Evolutionary conservation across 2,113 vertebrate species (phyloP).

Genomic region (Rousettus leschenaultii): DNA sequence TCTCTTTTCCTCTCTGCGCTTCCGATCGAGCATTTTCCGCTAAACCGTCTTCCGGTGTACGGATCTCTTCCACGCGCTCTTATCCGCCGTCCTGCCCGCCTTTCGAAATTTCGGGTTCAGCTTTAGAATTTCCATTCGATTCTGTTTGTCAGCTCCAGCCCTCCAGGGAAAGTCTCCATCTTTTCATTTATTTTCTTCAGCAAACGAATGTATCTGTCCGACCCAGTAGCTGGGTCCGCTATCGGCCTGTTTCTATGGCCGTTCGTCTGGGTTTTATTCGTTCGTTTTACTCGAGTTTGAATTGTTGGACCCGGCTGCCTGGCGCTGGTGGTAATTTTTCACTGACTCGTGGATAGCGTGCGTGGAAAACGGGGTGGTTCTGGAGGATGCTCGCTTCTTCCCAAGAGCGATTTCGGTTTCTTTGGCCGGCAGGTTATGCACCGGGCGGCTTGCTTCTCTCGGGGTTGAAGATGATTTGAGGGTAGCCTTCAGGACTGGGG

Average conservation of each 20-base stretch:
- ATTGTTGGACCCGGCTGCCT: not conserved
- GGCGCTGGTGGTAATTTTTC: not conserved
- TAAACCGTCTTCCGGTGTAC: not conserved
- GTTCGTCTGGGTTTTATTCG: not conserved
- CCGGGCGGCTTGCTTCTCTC: not conserved
- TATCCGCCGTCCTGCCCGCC: not conserved
- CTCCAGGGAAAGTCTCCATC: not conserved
- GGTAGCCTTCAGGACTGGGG: not conserved
- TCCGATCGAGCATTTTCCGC: not conserved
- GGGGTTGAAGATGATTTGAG: not conserved
- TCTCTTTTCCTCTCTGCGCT: no score
- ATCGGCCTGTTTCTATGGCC: not conserved
- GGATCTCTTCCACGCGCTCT: no score
- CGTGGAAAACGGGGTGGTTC: not conserved
- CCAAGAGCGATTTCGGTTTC: fast-evolving
- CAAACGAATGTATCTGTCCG: fast-evolving
- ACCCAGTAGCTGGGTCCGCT: not conserved
- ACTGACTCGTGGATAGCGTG: not conserved
- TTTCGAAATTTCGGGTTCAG: not conserved
- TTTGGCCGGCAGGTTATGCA: not conserved
- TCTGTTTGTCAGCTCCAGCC: not conserved
- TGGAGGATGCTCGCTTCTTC: not conserved
- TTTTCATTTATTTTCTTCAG: not conserved
- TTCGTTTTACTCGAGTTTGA: not conserved
- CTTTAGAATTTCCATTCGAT: no score